Base-by-base conservation (phyloP, 2,797 vertebrate species). In the Varecia variegata region DNA sequence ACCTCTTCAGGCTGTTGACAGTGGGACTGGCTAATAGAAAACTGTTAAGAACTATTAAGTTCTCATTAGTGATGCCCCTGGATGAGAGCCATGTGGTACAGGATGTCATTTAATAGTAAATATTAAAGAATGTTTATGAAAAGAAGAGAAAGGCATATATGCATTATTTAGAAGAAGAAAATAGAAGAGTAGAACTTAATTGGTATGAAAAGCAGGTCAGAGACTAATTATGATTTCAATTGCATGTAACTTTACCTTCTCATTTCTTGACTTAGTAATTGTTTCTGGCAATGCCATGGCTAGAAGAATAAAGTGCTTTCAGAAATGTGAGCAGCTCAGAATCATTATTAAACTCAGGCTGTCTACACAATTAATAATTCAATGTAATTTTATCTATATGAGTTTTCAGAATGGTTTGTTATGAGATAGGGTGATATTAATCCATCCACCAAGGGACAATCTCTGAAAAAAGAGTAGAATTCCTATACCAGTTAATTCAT, bases 331-430 rank as follows among this genome's bases (percentile, higher is more conserved):
- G 99, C 98, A 77, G 98, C 96, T 98, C 98, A 98, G 98, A 98
- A 99, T 98, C 98, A 98, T 99, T 99, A 98, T 99, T 99, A 99
- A 99, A 99, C 99, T 99, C 99, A 98, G 98, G 98, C 98, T 99
- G 98, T 99, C 99, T 98, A 98, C 98, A 97, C 97, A 98, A 99
- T 99, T 99, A 99, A 99, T 99, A 99, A 99, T 99, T 99, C 98
- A 99, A 98, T 98, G 99, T 99, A 99, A 99, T 99, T 99, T 99
- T 99, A 99, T 99, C 99, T 98, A 98, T 98, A 97, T 92, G 93
- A 94, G 98, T 99, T 99, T 99, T 99, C 98, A 98, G 98, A 98
- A 98, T 97, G 96, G 88, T 98, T 98, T 98, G 76, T 95, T 97
- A 67, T 71, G 84, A 94, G 93, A 97, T 97, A 98, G 98, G 93